Base-by-base conservation (phyloP, 2,888 invertebrate species). In the Temnothorax rugatulus region DNA sequence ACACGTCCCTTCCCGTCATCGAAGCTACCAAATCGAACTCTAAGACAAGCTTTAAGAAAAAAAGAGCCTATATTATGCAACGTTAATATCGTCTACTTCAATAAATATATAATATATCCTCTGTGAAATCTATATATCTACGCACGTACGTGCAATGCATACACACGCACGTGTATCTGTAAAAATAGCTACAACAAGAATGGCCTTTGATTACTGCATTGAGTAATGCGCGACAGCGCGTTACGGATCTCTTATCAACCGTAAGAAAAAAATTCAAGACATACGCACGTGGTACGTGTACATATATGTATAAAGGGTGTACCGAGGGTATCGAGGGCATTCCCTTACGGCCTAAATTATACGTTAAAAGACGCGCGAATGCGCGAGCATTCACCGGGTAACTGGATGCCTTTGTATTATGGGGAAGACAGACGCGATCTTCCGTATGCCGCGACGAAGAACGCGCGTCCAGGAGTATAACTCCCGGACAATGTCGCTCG, bases 131-230 rank as follows among this genome's bases (percentile, higher is more conserved):
- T 47, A 64, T 29, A 29, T 82, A 63, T n/a, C 34, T 25, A 50
- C 21, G 38, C 15, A 34, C 25, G 1, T 41, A 59, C 18, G 59
- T 7, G 21, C 21, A 47, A 44, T 7, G 21, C 21, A 47, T 21
- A 25, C 25, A 57, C 3, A 38, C 21, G 52, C 13, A 61, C 29
- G n/a, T 25, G 18, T 18, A 47, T 82, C 25, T 25, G 50, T 63
- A 82, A 90, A 86, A 92, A 90, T 88, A 90, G 88, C 90, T 92
- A 92, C 86, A 89, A 91, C 87, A 93, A 41, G 92, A 93, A 94
- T 94, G 93, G 93, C 93, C 93, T 93, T 93, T 92, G 92, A 93
- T 92, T 92, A 92, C 91, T 92, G 93, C 93, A 92, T 93, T 92
- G 93, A 93, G 91, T 92, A 90, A 91, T 92, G 92, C 93, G 92